Evolutionary conservation across 2,797 vertebrate genomes (phyloP), one percentile per base, ranked within the genome.

Genomic region (Anabacerthia variegaticeps): DNA sequence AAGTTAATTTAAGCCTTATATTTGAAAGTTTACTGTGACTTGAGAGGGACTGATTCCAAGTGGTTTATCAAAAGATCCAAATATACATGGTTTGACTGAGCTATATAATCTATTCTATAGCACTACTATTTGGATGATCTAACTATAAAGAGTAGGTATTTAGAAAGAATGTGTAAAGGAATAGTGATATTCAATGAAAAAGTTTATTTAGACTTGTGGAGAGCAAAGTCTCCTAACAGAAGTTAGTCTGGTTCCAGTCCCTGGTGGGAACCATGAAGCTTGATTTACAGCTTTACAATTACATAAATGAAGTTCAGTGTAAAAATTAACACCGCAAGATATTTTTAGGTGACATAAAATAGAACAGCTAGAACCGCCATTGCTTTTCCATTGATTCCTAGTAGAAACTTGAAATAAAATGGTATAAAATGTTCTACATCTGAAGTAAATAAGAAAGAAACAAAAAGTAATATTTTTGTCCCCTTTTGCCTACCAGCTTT

Each of bases 1-100:
- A 88, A 92, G 59, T 77, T 88, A 43, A 89, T 91, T 88, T 83
- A 88, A 77, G 28, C 34, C 68, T 93, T 74, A 30, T 68, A 85
- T 89, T 89, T 93, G 41, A 68, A 93, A 91, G 46, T 85, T 91
- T 85, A 39, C 19, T 89, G 56, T 65, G 32, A 65, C 49, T 74
- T 93, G 56, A 13, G 49, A 71, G 78, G 26, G 34, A 83, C 34
- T 63, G 34, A 83, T 94, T 83, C 49, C 51, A 59, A 67, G 44
- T 30, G 44, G 82, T 93, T 83, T 94, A 43, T 89, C 72, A 80
- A 56, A 79, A 83, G 44, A 85, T 85, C 46, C 0, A 0, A 83
- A 68, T 74, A 52, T 41, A 44, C 14, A 7, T 67, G 13, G 7
- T 87, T 93, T 88, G 44, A 56, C 41, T 74, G 67, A 85, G 28